Evolutionary conservation across 2,888 invertebrate species (phyloP).

Genomic region (Seira ritae): DNA sequence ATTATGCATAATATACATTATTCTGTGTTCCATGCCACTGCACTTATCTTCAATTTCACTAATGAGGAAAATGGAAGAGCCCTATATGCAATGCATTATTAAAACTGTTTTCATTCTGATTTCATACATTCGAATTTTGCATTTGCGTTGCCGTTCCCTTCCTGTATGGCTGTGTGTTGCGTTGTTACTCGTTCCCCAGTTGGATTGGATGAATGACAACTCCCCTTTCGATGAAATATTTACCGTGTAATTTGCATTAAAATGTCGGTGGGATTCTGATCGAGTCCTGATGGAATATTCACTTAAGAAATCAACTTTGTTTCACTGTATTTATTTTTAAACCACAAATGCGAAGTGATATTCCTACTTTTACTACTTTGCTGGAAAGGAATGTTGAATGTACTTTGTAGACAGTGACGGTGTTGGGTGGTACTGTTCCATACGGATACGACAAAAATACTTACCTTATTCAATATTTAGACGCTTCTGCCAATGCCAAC

Average conservation of each 20-base stretch:
- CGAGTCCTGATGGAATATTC: too few relatives aligned
- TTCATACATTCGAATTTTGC: not conserved
- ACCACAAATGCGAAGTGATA: not conserved
- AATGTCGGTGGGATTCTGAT: too few relatives aligned
- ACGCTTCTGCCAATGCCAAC: not conserved
- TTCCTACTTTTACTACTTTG: not conserved
- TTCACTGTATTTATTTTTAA: too few relatives aligned
- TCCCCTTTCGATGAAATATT: not conserved
- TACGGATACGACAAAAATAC: not conserved
- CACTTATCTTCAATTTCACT: too few relatives aligned
- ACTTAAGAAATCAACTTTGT: too few relatives aligned
- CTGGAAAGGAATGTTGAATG: not conserved
- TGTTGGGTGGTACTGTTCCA: not conserved
- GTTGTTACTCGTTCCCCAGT: too few relatives aligned
- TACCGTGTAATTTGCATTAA: too few relatives aligned
- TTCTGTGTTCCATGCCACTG: too few relatives aligned
- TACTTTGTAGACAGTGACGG: not conserved
- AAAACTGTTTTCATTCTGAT: not conserved
- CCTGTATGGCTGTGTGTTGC: not conserved
- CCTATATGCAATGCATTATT: not conserved
- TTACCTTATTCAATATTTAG: not conserved
- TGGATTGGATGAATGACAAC: slow-evolving; percentile 8
- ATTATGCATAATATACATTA: too few relatives aligned
- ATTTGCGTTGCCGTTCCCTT: not conserved
- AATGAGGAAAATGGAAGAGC: too few relatives aligned